Evolutionary conservation across 2,888 invertebrate species (phyloP), one percentile per base, ranked within the genome.

Genomic region (Diadegma fenestrale): DNA sequence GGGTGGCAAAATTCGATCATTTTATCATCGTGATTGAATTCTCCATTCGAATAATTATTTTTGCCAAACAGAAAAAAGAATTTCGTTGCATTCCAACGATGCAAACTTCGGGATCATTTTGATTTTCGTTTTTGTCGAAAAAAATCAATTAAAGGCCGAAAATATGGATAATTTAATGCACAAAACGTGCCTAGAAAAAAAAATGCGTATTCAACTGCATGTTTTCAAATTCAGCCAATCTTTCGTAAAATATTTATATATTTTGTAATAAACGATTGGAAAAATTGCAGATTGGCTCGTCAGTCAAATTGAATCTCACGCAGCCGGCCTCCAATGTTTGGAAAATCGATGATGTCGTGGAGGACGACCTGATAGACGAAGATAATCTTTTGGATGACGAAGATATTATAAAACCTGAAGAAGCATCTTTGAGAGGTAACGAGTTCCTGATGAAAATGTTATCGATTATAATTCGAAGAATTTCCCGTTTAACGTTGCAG

Each of bases 361-460:
- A 98, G 90, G 96, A 97, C 90, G 97, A 97, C 84, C 95, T 96
- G 41, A 98, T 99, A 88, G 97, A 99, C 94, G 97, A 97, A 85
- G 97, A 98, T 94, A 96, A 97, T 88, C 95, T 99, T 41, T 94
- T 99, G 22, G 98, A 98, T 94, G 98, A 98, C 90, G 97, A 97
- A 84, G 99, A 99, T 94, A 95, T 97, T 86, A 96, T 96, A 90
- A 98, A 97, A 94, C 99, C 99, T 3, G 97, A 98, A 91, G 96
- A 97, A 41, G 95, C 96, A 22, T 96, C 97, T 14, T 95, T 99
- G n/a, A 96, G 95, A 96, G 98, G 98, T 98, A 93, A 37, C 37
- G 37, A 37, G 8, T 37, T 7, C 10, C 37, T 37, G 37, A 37
- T 0, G 5, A 37, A 37, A 10, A 37, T 8, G 37, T 37, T 37